Base-by-base conservation (phyloP, 2,888 invertebrate species). In the Watsonalla cultraria region DNA sequence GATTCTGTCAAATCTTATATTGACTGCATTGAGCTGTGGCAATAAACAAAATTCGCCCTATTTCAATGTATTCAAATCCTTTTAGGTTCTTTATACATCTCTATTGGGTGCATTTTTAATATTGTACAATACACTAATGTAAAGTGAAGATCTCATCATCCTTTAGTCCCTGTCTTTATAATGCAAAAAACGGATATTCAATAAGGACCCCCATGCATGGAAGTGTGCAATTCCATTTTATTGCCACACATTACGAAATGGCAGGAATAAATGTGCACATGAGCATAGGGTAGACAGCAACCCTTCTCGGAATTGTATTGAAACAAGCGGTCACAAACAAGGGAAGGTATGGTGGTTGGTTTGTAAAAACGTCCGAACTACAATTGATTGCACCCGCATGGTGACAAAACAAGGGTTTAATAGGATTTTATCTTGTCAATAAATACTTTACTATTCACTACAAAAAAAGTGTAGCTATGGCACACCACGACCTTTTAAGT, bases 221-320 rank as follows among this genome's bases (percentile, higher is more conserved):
- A 66, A 74, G 72, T 65, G 66, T 68, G 58, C 57, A 61, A 68
- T 68, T 70, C 61, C 56, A 52, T 62, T 72, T 72, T 68, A 72
- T 60, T 54, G 54, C 54, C 51, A 47, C 57, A 60, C 65, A 65
- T 67, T 66, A 61, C 24, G 14, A 39, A 15, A 48, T 47, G 55
- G 57, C 60, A 62, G 56, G 61, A 62, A 72, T 65, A 64, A 71
- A 69, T 52, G 39, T 39, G 51, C 56, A 64, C 47, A 60, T 61
- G 11, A 47, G 5, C 9, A 42, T 11, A 11, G 11, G 8, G 11
- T 45, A 55, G 49, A 47, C 4, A 45, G 35, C 59, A 62, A 68
- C 66, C 69, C 73, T 66, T 64, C 62, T 57, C 45, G 51, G 64
- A 65, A 68, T 46, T 50, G 56, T 57, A 53, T 56, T 57, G 56